Percentiles rank a stretch among this genome's conserved stretches.
Evolutionary conservation across 2,888 invertebrate genomes (phyloP).

Genomic region (Chymomyza procnemis): DNA sequence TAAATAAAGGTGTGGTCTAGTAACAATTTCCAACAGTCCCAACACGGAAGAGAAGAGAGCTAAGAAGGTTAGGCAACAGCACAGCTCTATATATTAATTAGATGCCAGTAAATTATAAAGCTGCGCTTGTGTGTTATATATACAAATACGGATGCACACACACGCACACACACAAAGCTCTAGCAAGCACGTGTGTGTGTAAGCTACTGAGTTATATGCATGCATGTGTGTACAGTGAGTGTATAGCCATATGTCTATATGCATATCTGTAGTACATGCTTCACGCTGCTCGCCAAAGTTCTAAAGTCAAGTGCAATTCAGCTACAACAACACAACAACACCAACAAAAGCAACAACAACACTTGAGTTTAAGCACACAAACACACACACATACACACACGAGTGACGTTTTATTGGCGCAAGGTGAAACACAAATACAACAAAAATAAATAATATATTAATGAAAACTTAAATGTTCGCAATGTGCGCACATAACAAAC

Average conservation of each 20-base stretch:
- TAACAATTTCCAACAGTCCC: constrained; percentile 19
- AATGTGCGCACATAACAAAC: constrained; percentile 42
- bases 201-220: not conserved
- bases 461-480: constrained; percentile 34
- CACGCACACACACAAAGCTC: not conserved
- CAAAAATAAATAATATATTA: not conserved
- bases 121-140: constrained; percentile 29
- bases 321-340: constrained; percentile 24
- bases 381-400: constrained; percentile 34
- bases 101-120: constrained; percentile 52
- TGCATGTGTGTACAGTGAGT: not conserved
- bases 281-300: constrained; percentile 62
- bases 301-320: constrained; percentile 69
- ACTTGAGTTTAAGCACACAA: no score
- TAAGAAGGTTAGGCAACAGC: not conserved
- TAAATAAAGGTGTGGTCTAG: constrained; percentile 68
- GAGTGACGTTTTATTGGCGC: constrained; percentile 69
- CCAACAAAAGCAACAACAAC: constrained; percentile 32
- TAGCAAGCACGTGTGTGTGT: not conserved
- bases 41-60: constrained; percentile 10
- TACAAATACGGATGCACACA: not conserved
- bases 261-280: constrained; percentile 33
- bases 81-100: constrained; percentile 60
- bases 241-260: not conserved
- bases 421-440: constrained; percentile 37